phyloP scores from a whole-genome alignment of 2,797 vertebrate genomes.

The Lutjanus argentimaculatus region DNA sequence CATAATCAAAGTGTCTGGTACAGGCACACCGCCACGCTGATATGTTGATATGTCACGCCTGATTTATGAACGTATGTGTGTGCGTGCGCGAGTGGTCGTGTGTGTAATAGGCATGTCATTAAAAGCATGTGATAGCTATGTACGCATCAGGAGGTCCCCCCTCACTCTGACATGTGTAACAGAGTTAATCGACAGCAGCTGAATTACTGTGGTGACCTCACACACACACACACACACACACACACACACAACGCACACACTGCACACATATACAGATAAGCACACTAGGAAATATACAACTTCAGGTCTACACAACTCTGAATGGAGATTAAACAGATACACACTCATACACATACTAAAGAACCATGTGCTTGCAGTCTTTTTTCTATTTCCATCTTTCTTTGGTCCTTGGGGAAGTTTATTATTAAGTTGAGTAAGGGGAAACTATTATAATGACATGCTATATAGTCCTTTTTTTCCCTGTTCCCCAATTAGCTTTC shows the following conservation, averaged over 20 bases:
- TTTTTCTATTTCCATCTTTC: no score
- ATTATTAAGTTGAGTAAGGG: no score
- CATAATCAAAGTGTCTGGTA: conserved; percentile 71
- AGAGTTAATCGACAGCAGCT: conserved; percentile 51
- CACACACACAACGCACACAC: neutral
- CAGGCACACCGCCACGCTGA: conserved; percentile 40
- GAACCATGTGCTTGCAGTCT: no score
- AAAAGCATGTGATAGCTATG: conserved; percentile 49
- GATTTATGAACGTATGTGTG: conserved; percentile 52
- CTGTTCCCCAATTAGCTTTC: no score
- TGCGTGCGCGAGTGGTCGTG: conserved; percentile 4
- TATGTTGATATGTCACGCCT: conserved; percentile 66
- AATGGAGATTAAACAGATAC: neutral
- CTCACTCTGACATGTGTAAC: conserved; percentile 25
- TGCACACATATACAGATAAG: no score
- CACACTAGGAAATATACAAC: neutral
- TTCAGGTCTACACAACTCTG: neutral
- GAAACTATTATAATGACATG: no score
- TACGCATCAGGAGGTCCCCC: conserved; percentile 45
- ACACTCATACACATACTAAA: neutral
- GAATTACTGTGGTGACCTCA: conserved; percentile 8
- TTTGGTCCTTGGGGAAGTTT: no score
- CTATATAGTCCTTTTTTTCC: no score
- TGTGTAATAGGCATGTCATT: conserved; percentile 59
- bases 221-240: neutral